Percentiles rank a stretch among this genome's conserved stretches.
phyloP scores from a whole-genome alignment of 2,888 invertebrate genomes.

The Eristalis pertinax region DNA sequence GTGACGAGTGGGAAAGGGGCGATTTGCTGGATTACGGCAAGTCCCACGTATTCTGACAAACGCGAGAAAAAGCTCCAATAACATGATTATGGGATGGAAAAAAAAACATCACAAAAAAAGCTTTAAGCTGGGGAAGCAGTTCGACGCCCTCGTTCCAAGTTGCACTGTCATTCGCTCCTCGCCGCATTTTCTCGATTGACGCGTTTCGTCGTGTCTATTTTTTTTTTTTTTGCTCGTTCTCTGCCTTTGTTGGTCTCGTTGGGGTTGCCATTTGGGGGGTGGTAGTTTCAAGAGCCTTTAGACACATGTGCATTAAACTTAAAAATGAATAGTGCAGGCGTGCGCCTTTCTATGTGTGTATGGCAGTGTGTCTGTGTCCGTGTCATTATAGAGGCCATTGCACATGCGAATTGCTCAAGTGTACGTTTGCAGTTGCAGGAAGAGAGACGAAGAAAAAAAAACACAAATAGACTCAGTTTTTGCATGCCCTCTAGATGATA shows the following conservation, averaged over 20 bases:
- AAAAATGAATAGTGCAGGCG: slow-evolving; percentile 29
- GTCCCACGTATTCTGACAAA: slow-evolving; percentile 13
- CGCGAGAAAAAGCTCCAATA: slow-evolving; percentile 52
- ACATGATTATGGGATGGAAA: slow-evolving; percentile 42
- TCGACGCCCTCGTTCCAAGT: slow-evolving; percentile 62
- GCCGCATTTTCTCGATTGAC: slow-evolving; percentile 23
- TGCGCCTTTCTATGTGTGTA: neutral
- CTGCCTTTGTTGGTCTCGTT: neutral
- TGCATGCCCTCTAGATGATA: slow-evolving; percentile 43
- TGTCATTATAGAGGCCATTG: slow-evolving; percentile 63
- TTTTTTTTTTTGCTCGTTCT: neutral
- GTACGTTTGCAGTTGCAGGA: slow-evolving; percentile 2
- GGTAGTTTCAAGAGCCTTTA: slow-evolving; percentile 33
- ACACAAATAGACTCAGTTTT: slow-evolving; percentile 17
- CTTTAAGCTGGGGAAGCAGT: slow-evolving; percentile 61
- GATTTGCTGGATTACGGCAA: slow-evolving; percentile 37
- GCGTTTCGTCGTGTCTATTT: slow-evolving; percentile 5
- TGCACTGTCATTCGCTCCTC: slow-evolving; percentile 17
- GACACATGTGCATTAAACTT: slow-evolving; percentile 47
- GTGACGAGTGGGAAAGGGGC: slow-evolving; percentile 20
- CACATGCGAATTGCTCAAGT: slow-evolving; percentile 56
- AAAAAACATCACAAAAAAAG: slow-evolving; percentile 17
- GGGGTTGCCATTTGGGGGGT: slow-evolving; percentile 5
- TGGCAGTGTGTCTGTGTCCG: neutral
- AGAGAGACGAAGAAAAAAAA: slow-evolving; percentile 11